Base-by-base conservation (phyloP, 2,888 invertebrate species). In the Tanytarsus gracilentus region DNA sequence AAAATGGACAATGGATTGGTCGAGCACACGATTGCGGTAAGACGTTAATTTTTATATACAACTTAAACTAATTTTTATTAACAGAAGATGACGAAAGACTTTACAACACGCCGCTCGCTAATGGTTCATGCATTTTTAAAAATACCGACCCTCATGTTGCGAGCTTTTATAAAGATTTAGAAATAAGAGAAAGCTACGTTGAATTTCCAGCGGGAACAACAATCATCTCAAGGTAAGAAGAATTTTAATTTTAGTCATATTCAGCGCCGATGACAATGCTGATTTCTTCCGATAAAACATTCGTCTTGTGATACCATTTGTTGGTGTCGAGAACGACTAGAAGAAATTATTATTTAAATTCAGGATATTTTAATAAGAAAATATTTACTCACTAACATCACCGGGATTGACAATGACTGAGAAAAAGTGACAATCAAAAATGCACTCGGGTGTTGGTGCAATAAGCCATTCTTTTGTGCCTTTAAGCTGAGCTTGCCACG, bases 241-340 rank as follows among this genome's bases (percentile, higher is more conserved):
- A 23, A n/a, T 27, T 44, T 25, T 18, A 39, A n/a, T 33, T 61
- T 78, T 76, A 96, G 72, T 97, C 96, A 72, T 88, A 97, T 72
- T 97, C 97, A 0, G 96, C 92, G 29, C 96, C 97, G 66, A 97
- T 95, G 0, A 95, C 94, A 67, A 97, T 89, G 76, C 96, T 97
- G 69, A 96, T 83, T 65, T 89, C 88, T 16, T 88, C 84, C 0
- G 92, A 88, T 49, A 90, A 79, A 62, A 95, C 89, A 66, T 79
- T 76, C 0, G 97, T 97, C 70, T 88, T 84, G 76, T 97, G 97
- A 71, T 91, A 97, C 97, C 97, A 97, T 61, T 86, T 83, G 71
- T 97, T 96, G 0, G 96, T 96, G 71, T 96, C 91, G 68, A 96
- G 76, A 51, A 94, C 87, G 78, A 96, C 94, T 94, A 78, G 3